phyloP scores from a whole-genome alignment of 2,888 invertebrate genomes.

The Pinctada fucata region DNA sequence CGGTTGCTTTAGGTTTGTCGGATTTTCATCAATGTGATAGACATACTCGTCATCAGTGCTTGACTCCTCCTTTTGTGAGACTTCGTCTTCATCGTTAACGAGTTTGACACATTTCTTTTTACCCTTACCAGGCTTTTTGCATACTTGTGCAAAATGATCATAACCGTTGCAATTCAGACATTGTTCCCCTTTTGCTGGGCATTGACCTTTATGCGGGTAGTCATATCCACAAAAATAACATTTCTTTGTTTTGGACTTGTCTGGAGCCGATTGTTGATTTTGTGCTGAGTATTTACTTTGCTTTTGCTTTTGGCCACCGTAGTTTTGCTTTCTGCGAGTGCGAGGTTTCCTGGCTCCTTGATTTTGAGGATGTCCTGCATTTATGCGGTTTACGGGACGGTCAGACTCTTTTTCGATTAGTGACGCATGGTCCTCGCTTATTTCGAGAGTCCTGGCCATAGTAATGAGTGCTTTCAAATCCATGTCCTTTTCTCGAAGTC shows the following conservation, averaged over 20 bases:
- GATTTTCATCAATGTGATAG: not conserved
- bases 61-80: not conserved
- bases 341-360: too few species aligned
- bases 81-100: not conserved
- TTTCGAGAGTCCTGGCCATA: constrained; percentile 26
- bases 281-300: too few species aligned
- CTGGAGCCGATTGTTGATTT: too few species aligned
- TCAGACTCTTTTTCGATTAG: constrained; percentile 5
- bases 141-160: constrained; percentile 4
- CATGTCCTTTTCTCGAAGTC: constrained; percentile 12
- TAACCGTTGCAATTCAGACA: not conserved
- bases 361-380: too few species aligned
- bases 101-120: not conserved
- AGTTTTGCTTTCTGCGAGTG: too few species aligned
- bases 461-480: not conserved
- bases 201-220: not conserved
- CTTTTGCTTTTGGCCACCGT: too few species aligned
- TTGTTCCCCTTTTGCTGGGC: not conserved
- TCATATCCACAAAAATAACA: not conserved
- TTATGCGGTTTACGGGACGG: too few species aligned
- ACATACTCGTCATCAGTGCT: constrained; percentile 8
- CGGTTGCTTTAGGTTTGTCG: too few species aligned
- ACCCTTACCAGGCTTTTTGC: too few species aligned
- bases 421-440: constrained; percentile 14
- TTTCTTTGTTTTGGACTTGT: not conserved